Percentiles rank a stretch among this genome's conserved stretches.
phyloP scores from a whole-genome alignment of 1,140 invertebrate genomes.

The Trichonephila clavipes region DNA sequence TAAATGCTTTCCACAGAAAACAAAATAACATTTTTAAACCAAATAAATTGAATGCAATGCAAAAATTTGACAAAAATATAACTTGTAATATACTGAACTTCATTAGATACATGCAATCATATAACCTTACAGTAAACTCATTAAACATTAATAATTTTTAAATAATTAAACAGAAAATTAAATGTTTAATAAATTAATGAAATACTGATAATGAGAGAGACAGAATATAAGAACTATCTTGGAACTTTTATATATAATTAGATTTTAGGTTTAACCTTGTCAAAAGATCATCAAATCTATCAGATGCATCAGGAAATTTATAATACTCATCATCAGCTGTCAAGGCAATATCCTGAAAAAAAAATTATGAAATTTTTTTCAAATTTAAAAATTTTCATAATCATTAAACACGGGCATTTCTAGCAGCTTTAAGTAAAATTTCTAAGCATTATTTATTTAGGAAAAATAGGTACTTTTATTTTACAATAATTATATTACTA shows the following conservation, averaged over 20 bases:
- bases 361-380: not conserved
- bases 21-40: no score
- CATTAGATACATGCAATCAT: no score
- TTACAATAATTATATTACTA: not conserved
- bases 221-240: no score
- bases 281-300: conserved; percentile 77
- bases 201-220: no score
- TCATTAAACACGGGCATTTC: not conserved
- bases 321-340: conserved; percentile 76
- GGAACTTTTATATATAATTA: not conserved
- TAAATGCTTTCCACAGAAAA: no score
- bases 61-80: no score
- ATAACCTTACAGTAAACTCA: no score
- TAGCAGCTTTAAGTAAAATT: not conserved
- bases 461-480: not conserved
- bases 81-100: no score
- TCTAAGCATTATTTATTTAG: not conserved
- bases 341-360: conserved; percentile 69
- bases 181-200: no score
- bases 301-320: conserved; percentile 65
- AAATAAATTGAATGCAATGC: no score
- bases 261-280: conserved; percentile 55
- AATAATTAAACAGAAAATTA: no score
- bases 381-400: not conserved
- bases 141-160: no score